Base-by-base conservation (phyloP, 1,140 invertebrate species). In the Samia ricini region DNA sequence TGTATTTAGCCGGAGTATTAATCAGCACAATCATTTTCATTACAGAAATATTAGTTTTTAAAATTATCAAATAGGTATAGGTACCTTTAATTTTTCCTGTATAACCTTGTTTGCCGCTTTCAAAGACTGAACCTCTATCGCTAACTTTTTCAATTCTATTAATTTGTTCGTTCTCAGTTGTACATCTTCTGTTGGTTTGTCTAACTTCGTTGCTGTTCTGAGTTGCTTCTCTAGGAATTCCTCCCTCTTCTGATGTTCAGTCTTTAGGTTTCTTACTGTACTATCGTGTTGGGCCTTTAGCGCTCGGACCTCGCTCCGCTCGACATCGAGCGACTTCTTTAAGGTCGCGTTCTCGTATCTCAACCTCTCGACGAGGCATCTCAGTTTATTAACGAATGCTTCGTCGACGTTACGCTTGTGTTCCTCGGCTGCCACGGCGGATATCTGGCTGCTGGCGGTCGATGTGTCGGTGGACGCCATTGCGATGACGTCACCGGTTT, bases 21-120 rank as follows among this genome's bases (percentile, higher is more conserved):
- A 57, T 82, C 2, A 85, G 84, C 54, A 60, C 67, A 7, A 20
- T 77, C 56, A 56, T 68, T 18, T 89, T 89, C 66, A 33, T 81
- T 10, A 51, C 71, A 29, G 85, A 86, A 76, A 51, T 81, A 55
- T 60, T 77, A 23, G 52, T 49, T 7, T 33, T 64, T 26, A 26
- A 26, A 26, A 26, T 26, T 26, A 26, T 8, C 8, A 26, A 26
- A n/a, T n/a, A n/a, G n/a, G n/a, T n/a, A n/a, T n/a, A n/a, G n/a
- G n/a, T 69, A 91, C 90, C 87, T 91, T 90, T 69, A 91, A 75
- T 86, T 91, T 91, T 71, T 91, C 88, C 78, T 91, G 88, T 79
- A 91, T 83, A 74, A 81, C 84, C 79, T 85, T 91, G 67, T 91
- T 91, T 26, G 84, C 86, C 61, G 88, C 69, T 72, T 91, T 91